Percentiles rank a stretch among this genome's conserved stretches.
Conservation (phyloP, 1,140 invertebrate species). For the Magallana ariakensis region DNA sequence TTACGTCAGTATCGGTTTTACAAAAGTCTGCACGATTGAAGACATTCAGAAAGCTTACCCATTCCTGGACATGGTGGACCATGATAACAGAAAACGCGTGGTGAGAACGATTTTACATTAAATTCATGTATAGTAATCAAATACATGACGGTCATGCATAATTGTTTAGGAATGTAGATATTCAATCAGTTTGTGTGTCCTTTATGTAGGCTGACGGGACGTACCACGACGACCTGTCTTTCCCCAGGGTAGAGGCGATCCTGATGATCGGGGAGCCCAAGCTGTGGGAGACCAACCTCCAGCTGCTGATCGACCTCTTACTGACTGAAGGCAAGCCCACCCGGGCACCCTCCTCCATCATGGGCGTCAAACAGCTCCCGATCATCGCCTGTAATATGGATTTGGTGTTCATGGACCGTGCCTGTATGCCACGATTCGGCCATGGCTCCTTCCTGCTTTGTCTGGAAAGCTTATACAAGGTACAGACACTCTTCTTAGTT, state of each 20-base stretch:
- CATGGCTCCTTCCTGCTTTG: conserved; percentile 86
- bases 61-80: conserved; percentile 86
- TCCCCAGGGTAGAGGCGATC: conserved; percentile 65
- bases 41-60: conserved; percentile 84
- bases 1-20: conserved; percentile 84
- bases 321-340: conserved; percentile 83
- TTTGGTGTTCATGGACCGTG: conserved; percentile 79
- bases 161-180: neutral
- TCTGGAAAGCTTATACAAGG: conserved; percentile 84
- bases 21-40: conserved; percentile 84
- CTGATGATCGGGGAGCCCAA: conserved; percentile 79
- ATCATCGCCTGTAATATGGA: conserved; percentile 80
- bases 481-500: conserved; percentile 17
- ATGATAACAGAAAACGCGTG: conserved; percentile 81
- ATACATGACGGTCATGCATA: neutral
- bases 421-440: conserved; percentile 82
- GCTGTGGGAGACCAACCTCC: conserved; percentile 80
- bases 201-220: conserved; percentile 43
- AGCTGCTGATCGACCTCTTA: conserved; percentile 86
- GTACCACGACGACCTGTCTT: conserved; percentile 71
- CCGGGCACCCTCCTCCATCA: conserved; percentile 79
- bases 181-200: neutral
- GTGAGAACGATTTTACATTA: conserved; percentile 63
- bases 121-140: neutral
- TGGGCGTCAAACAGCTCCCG: conserved; percentile 81